Base-by-base conservation (phyloP, 1,140 invertebrate species). In the Ylistrum balloti region DNA sequence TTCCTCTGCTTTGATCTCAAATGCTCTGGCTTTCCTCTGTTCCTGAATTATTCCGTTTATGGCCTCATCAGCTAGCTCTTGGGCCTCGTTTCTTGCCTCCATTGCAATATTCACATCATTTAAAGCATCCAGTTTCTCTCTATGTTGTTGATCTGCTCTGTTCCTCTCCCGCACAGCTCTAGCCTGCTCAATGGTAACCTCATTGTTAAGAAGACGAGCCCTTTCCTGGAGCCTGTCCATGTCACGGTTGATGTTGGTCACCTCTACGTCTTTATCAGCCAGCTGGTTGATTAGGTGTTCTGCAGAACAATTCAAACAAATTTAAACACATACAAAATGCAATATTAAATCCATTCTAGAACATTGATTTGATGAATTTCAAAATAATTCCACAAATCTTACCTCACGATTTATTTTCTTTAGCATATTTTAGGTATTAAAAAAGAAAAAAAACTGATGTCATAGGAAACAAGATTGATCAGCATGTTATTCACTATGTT, bases 141-240 rank as follows among this genome's bases (percentile, higher is more conserved):
- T 74, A 7, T 74, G 56, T n/a, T 28, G 56, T 5, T 11, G 56
- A 17, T 74, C 56, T n/a, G 56, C 56, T n/a, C 56, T 74, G 22
- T 74, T 74, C n/a, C 56, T 74, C 56, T 74, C 56, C 56, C 28
- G 56, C 28, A 74, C 56, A 74, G 56, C 56, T 74, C 56, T 1
- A 3, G 56, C n/a, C 56, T 74, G 56, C 56, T 74, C 56, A 3
- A 28, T 74, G 28, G n/a, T 17, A 74, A 74, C 56, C 56, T 74
- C 22, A n/a, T 74, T 74, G 56, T 74, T 28, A 74, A 74, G 56
- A n/a, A 74, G 22, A 74, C 56, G 56, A 74, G 56, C 56, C 56
- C 56, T 74, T n/a, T 74, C 56, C n/a, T 74, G 56, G 56, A 74
- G 56, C 9, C 56, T 22, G 22, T 74, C 56, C 22, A 28, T 74